phyloP scores from a whole-genome alignment of 2,797 vertebrate genomes.

The Sitta carolinensis region DNA sequence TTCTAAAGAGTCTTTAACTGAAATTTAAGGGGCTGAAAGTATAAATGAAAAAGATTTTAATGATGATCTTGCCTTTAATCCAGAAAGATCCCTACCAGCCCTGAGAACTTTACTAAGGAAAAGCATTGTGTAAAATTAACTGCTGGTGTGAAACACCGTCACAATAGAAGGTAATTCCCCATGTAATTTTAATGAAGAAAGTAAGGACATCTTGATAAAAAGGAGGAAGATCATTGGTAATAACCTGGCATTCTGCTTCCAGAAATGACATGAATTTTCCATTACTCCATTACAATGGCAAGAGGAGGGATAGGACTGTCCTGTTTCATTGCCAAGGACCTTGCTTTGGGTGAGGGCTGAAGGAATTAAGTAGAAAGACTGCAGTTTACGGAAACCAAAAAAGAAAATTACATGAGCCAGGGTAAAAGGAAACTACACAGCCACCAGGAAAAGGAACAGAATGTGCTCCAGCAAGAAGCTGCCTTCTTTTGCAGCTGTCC shows the following conservation, averaged over 20 bases:
- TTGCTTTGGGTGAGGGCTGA: not conserved
- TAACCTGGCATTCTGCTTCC: not conserved
- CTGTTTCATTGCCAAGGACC: not conserved
- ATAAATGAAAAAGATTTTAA: slow-evolving; percentile 43
- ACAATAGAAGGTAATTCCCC: not conserved
- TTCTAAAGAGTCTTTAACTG: not conserved
- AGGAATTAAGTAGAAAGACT: not conserved
- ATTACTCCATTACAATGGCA: not conserved
- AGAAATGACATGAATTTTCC: slow-evolving; percentile 17
- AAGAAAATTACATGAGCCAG: not conserved
- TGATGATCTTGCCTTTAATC: slow-evolving; percentile 39
- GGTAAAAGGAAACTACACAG: not conserved
- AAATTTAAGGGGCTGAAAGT: slow-evolving; percentile 39
- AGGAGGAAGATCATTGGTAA: not conserved
- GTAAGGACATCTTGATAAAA: not conserved
- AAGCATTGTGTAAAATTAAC: slow-evolving; percentile 1
- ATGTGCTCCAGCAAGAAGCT: not conserved
- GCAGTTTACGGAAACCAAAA: not conserved
- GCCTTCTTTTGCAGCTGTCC: not conserved
- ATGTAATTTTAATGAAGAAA: slow-evolving; percentile 26
- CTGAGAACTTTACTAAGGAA: slow-evolving; percentile 2
- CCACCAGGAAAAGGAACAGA: not conserved
- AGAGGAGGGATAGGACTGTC: not conserved
- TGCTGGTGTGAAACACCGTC: not conserved
- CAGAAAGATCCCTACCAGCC: not conserved